Conservation (phyloP, 2,888 invertebrate genomes). For the Lycaena phlaeas region DNA sequence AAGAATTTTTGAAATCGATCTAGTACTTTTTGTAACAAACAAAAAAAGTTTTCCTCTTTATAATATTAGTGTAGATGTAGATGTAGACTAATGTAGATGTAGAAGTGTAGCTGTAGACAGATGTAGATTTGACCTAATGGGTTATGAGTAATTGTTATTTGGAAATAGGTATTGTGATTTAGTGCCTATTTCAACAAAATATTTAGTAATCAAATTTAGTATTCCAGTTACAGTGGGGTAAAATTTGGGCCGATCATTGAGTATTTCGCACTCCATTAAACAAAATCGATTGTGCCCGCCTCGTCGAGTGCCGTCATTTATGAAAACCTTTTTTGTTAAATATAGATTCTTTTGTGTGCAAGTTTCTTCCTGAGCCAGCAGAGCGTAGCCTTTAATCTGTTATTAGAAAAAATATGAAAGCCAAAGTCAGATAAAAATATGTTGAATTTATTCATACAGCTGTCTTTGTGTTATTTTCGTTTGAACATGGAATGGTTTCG, state of each 20-base stretch:
- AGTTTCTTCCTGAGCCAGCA: conserved; percentile 11
- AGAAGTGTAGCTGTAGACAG: too few species aligned
- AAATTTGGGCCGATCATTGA: conserved; percentile 40
- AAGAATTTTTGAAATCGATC: too few species aligned
- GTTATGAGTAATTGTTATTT: background rate
- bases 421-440: background rate
- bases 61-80: too few species aligned
- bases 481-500: too few species aligned
- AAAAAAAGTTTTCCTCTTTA: too few species aligned
- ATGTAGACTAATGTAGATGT: too few species aligned
- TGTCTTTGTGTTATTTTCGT: too few species aligned
- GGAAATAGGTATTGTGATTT: background rate
- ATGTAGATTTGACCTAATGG: too few species aligned
- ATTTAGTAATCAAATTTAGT: conserved; percentile 8
- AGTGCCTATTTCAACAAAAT: background rate
- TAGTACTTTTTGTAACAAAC: too few species aligned
- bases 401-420: background rate
- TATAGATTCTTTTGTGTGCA: conserved; percentile 18
- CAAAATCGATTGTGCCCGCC: conserved; percentile 43
- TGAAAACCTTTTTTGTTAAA: conserved; percentile 17
- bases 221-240: conserved; percentile 12
- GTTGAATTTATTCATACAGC: too few species aligned
- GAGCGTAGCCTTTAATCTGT: conserved; percentile 7
- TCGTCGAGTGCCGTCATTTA: conserved; percentile 28
- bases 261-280: conserved; percentile 56